Evolutionary conservation across 2,888 invertebrate genomes (phyloP), one percentile per base, ranked within the genome.

Genomic region (Chrysotoxum bicinctum): DNA sequence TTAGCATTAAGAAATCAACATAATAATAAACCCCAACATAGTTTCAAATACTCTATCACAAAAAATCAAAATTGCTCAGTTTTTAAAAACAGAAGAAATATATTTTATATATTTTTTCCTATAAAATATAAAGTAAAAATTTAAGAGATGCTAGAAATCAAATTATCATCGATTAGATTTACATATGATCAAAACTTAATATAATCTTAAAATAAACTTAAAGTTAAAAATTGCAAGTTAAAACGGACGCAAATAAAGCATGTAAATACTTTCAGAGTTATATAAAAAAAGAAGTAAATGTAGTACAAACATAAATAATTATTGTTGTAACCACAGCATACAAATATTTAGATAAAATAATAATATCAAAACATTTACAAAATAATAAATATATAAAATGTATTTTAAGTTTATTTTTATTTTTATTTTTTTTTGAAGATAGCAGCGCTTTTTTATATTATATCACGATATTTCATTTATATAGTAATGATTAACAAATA

Each of bases 321-420:
- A 19, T 66, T 45, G 35, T 50, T 26, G 35, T 52, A 60, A 73
- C 52, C 54, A 78, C 78, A 68, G 26, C 26, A 16, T 69, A 62
- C 60, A 78, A 50, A 48, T 83, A 69, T 68, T 35, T 37, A 35
- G 35, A 73, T 54, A 50, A 83, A 82, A 66, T 26, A 26, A 70
- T 66, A 60, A 77, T 68, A 78, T 68, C 54, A 78, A 77, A 74
- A 73, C 37, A 73, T 79, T 79, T 78, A 83, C 83, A 83, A 74
- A 79, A 79, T 32, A 69, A 83, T 83, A 74, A 74, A 79, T 74
- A 74, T 64, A 66, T 58, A 56, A 70, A 76, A 72, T 66, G 64
- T 64, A 30, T 69, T 68, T 70, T 62, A 54, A 70, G 45, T 72
- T 26, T 37, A 37, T 37, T 50, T 16, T 45, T 69, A 10, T 52